Evolutionary conservation across 2,113 vertebrate genomes (phyloP).

Genomic region (Chionomys nivalis): DNA sequence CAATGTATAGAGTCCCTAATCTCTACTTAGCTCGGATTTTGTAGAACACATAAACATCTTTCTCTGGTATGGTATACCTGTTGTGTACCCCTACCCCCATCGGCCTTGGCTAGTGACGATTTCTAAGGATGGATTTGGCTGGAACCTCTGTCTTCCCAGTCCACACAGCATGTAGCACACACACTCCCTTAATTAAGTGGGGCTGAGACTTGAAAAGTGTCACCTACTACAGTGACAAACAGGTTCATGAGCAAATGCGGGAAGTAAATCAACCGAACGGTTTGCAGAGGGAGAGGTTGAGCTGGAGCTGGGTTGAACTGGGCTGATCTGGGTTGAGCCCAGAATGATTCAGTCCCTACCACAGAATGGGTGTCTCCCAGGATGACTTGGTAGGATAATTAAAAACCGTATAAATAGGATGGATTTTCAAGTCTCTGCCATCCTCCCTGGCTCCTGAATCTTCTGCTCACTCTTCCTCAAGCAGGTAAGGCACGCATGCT

Average conservation of each 20-base stretch:
- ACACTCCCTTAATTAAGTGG: conserved; percentile 71
- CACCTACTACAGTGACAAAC: conserved; percentile 67
- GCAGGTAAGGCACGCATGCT: conserved; percentile 66
- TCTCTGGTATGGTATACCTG: neutral
- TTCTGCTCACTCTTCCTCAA: conserved; percentile 41
- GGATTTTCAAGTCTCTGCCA: neutral
- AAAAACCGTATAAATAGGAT: conserved; percentile 72
- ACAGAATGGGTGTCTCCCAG: conserved; percentile 75
- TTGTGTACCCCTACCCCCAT: neutral
- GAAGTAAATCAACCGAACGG: conserved; percentile 70
- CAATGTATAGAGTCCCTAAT: neutral
- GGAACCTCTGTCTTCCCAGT: neutral
- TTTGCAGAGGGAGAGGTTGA: conserved; percentile 58
- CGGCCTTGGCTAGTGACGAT: neutral
- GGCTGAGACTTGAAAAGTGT: conserved; percentile 42
- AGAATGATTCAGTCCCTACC: conserved; percentile 50
- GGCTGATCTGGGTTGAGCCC: conserved; percentile 11
- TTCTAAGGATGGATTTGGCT: neutral
- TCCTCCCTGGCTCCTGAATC: conserved; percentile 52
- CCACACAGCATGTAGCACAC: neutral
- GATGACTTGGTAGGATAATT: conserved; percentile 55
- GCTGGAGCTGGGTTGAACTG: neutral
- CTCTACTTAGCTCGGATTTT: neutral
- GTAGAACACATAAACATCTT: neutral
- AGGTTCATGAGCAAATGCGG: conserved; percentile 68